Evolutionary conservation across 1,140 invertebrate species (phyloP).

Genomic region (Nephotettix cincticeps): DNA sequence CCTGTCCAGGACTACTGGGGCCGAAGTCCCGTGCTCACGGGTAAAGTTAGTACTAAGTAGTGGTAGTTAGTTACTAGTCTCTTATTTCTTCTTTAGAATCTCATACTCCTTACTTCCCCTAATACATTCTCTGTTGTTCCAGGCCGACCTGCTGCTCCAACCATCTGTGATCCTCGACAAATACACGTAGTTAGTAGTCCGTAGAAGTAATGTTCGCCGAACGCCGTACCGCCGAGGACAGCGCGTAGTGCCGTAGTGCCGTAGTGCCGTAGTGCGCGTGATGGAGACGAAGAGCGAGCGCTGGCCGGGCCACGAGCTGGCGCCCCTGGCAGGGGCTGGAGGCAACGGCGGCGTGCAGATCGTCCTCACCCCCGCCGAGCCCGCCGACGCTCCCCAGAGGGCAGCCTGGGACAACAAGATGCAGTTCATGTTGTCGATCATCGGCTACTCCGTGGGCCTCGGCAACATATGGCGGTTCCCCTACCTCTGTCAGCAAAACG

Average conservation of each 20-base stretch:
- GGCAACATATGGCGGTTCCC: constrained; percentile 79
- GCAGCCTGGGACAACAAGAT: constrained; percentile 72
- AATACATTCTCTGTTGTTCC: neutral
- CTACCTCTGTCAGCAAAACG: constrained; percentile 92
- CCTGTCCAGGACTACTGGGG: no score
- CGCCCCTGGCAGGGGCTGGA: constrained; percentile 58
- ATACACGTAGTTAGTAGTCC: neutral
- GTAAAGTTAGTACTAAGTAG: no score
- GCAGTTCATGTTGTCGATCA: constrained; percentile 87
- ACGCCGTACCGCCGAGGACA: neutral
- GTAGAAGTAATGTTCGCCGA: neutral
- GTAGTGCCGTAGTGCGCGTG: neutral
- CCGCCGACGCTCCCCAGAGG: constrained; percentile 55
- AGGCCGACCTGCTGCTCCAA: neutral
- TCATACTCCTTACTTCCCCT: no score
- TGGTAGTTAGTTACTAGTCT: no score
- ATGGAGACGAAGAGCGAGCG: constrained; percentile 54
- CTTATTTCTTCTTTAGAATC: no score
- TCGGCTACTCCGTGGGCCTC: constrained; percentile 86
- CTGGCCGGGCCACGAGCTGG: constrained; percentile 72
- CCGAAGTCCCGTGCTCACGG: no score
- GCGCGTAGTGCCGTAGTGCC: no score
- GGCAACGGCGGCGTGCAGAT: constrained; percentile 58
- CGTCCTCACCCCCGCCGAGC: constrained; percentile 52
- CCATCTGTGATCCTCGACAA: constrained; percentile 2